Percentiles rank a stretch among this genome's conserved stretches.
These are phyloP conservation scores for Dendropsophus ebraccatus DNA, from an alignment of 2,113 vertebrate species.

Conservation along the genomic window DNA sequence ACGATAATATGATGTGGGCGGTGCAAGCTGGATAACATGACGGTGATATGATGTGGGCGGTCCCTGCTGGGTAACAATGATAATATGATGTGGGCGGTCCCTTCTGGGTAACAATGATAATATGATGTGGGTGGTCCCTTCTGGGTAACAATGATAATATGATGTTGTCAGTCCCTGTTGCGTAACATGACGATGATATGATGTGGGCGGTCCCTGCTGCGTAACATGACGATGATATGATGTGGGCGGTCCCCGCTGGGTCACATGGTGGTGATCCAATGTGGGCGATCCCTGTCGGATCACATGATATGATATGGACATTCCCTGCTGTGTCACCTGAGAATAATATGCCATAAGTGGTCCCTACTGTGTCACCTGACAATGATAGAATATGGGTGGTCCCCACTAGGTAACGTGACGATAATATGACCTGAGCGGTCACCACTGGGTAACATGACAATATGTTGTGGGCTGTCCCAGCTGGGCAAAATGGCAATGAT, in stretches of 20 bases:
- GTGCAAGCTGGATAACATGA: too few species aligned
- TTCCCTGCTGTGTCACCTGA: background rate
- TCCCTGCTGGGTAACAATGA: background rate
- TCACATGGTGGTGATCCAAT: background rate
- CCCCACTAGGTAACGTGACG: background rate
- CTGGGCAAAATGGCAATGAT: too few species aligned
- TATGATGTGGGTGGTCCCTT: background rate
- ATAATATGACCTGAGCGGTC: background rate
- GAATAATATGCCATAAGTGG: background rate
- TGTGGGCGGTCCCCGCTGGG: too few species aligned
- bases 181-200: background rate
- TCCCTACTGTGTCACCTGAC: background rate
- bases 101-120: too few species aligned
- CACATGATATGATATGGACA: too few species aligned
- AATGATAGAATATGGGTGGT: background rate
- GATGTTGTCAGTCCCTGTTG: background rate
- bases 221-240: too few species aligned
- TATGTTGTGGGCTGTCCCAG: too few species aligned
- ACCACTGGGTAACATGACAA: too few species aligned
- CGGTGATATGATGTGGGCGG: too few species aligned
- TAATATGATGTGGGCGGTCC: background rate
- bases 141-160: too few species aligned
- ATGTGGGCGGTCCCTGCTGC: too few species aligned
- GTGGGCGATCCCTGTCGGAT: too few species aligned
- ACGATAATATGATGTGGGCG: background rate